Evolutionary conservation across 2,888 invertebrate species (phyloP), one percentile per base, ranked within the genome.

Genomic region (Tachina fera): DNA sequence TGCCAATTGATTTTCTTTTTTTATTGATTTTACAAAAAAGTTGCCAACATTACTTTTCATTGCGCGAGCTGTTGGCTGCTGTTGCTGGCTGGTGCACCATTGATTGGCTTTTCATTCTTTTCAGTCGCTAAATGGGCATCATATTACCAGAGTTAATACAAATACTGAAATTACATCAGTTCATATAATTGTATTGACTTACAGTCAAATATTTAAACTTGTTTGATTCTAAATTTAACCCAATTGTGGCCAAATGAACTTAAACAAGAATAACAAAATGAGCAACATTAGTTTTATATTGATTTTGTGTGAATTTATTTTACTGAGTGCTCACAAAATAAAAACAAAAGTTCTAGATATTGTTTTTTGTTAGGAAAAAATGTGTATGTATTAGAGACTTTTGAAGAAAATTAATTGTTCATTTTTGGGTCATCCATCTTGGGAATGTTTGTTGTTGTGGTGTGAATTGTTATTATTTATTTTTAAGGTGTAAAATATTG

Each of bases 201-300:
- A 43, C 78, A 70, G 60, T 16, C 5, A 76, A 72, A 84, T 84
- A 61, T 60, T 84, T 84, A 80, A 80, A 80, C 84, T 84, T 80
- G 84, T 84, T 84, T 84, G 51, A 58, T 77, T 77, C 63, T 65
- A 71, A 41, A 83, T 83, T 86, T 79, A 86, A 83, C 86, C 79
- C 53, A 86, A 83, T 86, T 86, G 86, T 65, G 86, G 86, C 70
- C 61, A 67, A 49, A 74, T 47, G 49, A 65, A 79, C 47, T 56
- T 22, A 67, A 74, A 68, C 41, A 74, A 43, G 10, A 74, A 58
- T 8, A 61, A 61, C 68, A 51, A 16, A 31, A 39, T 39, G 43
- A 67, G 45, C 58, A 70, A 53, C 41, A 70, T 60, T 31, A 51
- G 41, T 56, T 58, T 49, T 49, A 14, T 49, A 60, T 65, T 74